Evolutionary conservation across 2,888 invertebrate species (phyloP), one percentile per base, ranked within the genome.

Genomic region (Drosophila stalkeri): DNA sequence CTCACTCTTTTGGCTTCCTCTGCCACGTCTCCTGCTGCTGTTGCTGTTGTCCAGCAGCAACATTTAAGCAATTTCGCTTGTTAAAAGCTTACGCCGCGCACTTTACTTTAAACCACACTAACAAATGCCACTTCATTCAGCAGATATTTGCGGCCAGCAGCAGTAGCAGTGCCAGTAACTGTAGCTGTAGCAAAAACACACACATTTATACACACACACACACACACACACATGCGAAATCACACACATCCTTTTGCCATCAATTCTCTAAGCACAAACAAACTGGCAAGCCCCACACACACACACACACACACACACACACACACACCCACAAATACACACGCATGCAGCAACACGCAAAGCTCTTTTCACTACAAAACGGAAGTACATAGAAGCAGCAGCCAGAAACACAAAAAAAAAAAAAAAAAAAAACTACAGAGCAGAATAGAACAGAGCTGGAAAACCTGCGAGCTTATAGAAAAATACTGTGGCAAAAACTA

Each of bases 361-460:
- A 88, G 78, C 89, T 87, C 89, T 89, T 89, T 86, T 88, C 81
- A 86, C 88, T 87, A 87, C 87, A 90, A 88, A 88, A 83, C 89
- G 85, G 81, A 83, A 86, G 87, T 79, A 90, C 80, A 86, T 77
- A 79, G 81, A 86, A 75, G 64, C 46, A 56, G 56, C 12, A 43
- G 82, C 63, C 80, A 65, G 80, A 86, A 77, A 78, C 56, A 71
- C 65, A 77, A 56, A 75, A 62, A 77, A 75, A 69, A 67, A 62
- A 77, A 75, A 69, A 67, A 51, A 47, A 67, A 27, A 27, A 27
- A 51, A 47, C 43, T 47, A 56, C 49, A 39, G 46, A 64, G 67
- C 64, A 67, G 73, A 72, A 68, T 66, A 72, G 67, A 79, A 64
- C 67, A 57, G 72, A 72, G 82, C 75, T 79, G 78, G 79, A 66